Evolutionary conservation across 2,113 vertebrate species (phyloP).

Genomic region (Bujurquina vittata): DNA sequence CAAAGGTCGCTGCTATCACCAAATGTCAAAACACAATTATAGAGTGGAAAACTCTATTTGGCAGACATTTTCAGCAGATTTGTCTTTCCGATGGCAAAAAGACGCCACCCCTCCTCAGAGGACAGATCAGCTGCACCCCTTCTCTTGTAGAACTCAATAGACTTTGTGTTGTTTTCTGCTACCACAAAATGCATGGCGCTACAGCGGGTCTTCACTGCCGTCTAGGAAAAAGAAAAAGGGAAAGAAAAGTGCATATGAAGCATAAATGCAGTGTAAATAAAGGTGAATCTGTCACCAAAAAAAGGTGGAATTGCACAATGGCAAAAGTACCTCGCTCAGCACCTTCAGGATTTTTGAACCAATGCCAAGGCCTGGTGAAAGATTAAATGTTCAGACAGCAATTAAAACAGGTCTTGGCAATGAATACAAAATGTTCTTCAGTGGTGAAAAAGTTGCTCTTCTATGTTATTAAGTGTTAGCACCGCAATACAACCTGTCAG

Average conservation of each 20-base stretch:
- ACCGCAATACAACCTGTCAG: background rate
- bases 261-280: background rate
- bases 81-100: constrained; percentile 80
- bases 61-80: constrained; percentile 73
- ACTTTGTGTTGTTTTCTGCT: constrained; percentile 79
- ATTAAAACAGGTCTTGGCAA: background rate
- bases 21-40: background rate
- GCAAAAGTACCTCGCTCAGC: constrained; percentile 80
- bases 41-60: constrained; percentile 56
- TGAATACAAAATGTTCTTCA: background rate
- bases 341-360: constrained; percentile 81
- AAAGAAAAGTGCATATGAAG: background rate
- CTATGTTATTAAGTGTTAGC: constrained; percentile 39
- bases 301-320: background rate
- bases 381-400: constrained; percentile 7
- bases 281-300: background rate
- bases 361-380: constrained; percentile 76
- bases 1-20: background rate
- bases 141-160: constrained; percentile 76
- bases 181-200: constrained; percentile 85
- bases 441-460: background rate
- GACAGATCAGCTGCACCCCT: constrained; percentile 76
- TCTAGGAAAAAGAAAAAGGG: constrained; percentile 65
- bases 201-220: constrained; percentile 79
- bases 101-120: constrained; percentile 80